Base-by-base conservation (phyloP, 2,113 vertebrate genomes). In the Etia nguti region DNA sequence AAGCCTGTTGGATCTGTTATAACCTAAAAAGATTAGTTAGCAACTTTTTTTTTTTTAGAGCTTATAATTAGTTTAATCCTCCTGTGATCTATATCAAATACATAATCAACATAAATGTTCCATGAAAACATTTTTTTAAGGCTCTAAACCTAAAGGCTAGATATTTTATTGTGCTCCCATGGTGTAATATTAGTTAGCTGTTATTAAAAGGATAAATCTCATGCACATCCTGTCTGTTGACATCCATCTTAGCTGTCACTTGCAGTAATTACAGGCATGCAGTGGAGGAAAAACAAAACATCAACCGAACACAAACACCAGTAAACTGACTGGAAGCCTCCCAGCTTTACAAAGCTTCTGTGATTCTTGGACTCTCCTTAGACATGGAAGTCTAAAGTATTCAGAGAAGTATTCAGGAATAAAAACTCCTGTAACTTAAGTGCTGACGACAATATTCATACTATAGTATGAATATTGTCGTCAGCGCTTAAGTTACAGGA, bases 1-100 rank as follows among this genome's bases (percentile, higher is more conserved):
- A 86, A 91, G 81, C 92, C 41, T 94, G 93, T 88, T 90, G 6
- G 41, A 79, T 79, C 57, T 52, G 22, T 85, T 84, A 59, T 73
- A 56, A 86, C 62, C 26, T 56, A 82, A 86, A 88, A 91, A 60
- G 9, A 83, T 85, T 22, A 80, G 62, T 43, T 26, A 62, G 59
- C 16, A 9, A 84, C 88, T 10, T 1, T 80, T 80, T 79, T 85
- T 84, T 87, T 26, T 31, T 31, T 68, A 70, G 10, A 79, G 43
- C 10, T 9, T 24, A 84, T 90, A 85, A 92, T 93, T 88, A 84
- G 57, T 85, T 56, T 11, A 41, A 60, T 80, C 41, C 29, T 70
- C 34, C 20, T 36, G 36, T 84, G 41, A 60, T 26, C 24, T 41
- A 11, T 41, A n/a, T 55, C 54, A 3, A 26, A 26, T 81, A 6